Conservation (phyloP, 2,113 vertebrate species). For the Struthidea cinerea region DNA sequence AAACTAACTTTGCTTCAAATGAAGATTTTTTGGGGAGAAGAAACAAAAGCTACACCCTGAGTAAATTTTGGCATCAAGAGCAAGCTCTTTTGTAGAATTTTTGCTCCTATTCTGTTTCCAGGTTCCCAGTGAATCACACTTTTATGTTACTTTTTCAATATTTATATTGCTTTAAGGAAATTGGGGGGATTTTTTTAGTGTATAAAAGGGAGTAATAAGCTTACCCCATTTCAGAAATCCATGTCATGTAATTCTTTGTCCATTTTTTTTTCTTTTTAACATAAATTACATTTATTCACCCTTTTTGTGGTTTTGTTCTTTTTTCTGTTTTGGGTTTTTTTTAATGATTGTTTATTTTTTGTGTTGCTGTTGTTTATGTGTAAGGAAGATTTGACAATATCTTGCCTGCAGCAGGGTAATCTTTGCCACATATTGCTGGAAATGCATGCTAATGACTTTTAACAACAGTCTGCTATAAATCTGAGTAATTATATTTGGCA, state of each 20-base stretch:
- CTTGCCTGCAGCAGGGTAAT: background rate
- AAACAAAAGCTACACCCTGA: background rate
- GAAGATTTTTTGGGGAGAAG: background rate
- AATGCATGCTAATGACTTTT: background rate
- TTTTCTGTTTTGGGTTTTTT: background rate
- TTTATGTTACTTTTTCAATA: background rate
- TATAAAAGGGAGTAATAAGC: background rate
- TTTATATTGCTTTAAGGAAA: background rate
- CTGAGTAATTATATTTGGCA: background rate
- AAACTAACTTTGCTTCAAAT: background rate
- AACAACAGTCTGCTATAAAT: background rate
- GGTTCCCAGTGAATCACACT: background rate
- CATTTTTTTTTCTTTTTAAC: background rate
- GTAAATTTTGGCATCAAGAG: background rate
- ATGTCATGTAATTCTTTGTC: background rate
- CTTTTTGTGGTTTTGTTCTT: background rate
- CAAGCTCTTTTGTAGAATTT: background rate
- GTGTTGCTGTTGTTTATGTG: background rate
- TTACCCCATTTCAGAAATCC: background rate
- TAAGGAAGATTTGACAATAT: background rate
- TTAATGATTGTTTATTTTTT: background rate
- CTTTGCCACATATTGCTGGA: slow-evolving; percentile 6
- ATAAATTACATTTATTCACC: background rate
- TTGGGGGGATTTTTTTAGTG: background rate
- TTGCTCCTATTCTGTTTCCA: background rate